A percentile compares a stretch with the other conserved stretches of the same genome.
phyloP scores from a whole-genome alignment of 2,113 vertebrate species.

The Cephalopholis sonnerati region DNA sequence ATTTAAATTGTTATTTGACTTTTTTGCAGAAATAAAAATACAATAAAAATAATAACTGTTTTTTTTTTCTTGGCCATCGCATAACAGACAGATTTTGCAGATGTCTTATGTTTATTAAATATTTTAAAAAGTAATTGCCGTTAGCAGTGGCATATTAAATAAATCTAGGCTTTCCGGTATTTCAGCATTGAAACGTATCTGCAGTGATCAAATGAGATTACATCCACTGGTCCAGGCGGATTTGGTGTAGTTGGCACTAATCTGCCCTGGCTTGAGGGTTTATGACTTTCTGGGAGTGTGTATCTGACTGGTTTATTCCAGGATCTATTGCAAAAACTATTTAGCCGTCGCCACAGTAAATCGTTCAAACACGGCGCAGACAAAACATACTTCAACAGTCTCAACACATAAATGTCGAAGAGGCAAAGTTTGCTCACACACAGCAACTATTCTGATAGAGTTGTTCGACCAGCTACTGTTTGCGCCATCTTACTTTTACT shows the following conservation, averaged over 20 bases:
- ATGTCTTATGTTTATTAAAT: neutral
- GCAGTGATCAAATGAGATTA: constrained; percentile 88
- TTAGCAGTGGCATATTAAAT: constrained; percentile 66
- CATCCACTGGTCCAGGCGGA: constrained; percentile 84
- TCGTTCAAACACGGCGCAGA: constrained; percentile 43
- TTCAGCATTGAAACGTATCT: constrained; percentile 84
- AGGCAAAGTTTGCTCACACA: constrained; percentile 35
- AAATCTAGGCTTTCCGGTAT: constrained; percentile 62
- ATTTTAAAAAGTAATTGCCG: constrained; percentile 19
- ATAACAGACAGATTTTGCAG: neutral
- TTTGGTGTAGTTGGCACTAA: constrained; percentile 88
- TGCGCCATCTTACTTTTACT: constrained; percentile 54
- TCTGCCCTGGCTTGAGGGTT: constrained; percentile 86
- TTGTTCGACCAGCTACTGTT: constrained; percentile 21
- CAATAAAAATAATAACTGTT: neutral
- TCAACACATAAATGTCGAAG: constrained; percentile 12
- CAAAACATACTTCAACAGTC: constrained; percentile 2
- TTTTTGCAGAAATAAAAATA: neutral
- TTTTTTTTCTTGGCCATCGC: too few species aligned
- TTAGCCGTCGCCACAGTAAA: constrained; percentile 67
- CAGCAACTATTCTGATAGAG: neutral
- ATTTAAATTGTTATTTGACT: neutral
- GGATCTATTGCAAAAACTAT: constrained; percentile 72
- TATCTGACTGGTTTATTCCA: constrained; percentile 72
- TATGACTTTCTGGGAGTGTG: constrained; percentile 75